Base-by-base conservation (phyloP, 2,888 invertebrate genomes). In the Litoditis marina region DNA sequence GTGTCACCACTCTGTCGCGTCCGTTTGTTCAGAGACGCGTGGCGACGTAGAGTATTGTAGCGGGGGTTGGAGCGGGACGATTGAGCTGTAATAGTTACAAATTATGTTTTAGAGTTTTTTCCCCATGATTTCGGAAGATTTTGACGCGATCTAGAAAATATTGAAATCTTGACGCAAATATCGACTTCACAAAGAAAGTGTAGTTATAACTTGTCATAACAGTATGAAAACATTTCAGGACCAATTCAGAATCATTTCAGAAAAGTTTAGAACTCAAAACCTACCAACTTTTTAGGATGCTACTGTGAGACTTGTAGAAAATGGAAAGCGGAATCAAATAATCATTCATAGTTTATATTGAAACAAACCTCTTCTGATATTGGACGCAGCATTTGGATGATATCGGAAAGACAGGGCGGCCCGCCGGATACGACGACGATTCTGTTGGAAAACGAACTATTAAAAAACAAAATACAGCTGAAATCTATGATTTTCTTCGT, bases 361-460 rank as follows among this genome's bases (percentile, higher is more conserved):
- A 19, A 13, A 19, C 22, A 39, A 11, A 80, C 79, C 79, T 63
- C 82, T 61, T 46, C 77, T 49, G 7, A 82, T 72, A 55, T 78
- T 81, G 19, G 80, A 76, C n/a, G 82, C 79, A 7, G 80, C 79
- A 64, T 80, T 79, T 11, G 81, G 81, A 66, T 80, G 81, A 59
- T 81, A 83, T 8, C 82, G 69, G 66, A 83, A 78, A 51, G 78
- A 80, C 8, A 82, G 65, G 6, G 82, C 81, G 7, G 82, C 79
- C 19, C 82, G 64, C 36, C 76, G 60, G 8, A 80, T 71, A 25
- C 81, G 65, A 51, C 79, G 60, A 19, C 80, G 63, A 44, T 78
- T 79, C 60, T 60, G 25, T 16, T 44, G 31, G 25, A 44, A 25
- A 25, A 22, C 44, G 25, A 44, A 25, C 19, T 19, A 13, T 39